These are phyloP conservation scores for Proisotoma minuta DNA, from an alignment of 2,888 invertebrate species.

Conservation along the genomic window DNA sequence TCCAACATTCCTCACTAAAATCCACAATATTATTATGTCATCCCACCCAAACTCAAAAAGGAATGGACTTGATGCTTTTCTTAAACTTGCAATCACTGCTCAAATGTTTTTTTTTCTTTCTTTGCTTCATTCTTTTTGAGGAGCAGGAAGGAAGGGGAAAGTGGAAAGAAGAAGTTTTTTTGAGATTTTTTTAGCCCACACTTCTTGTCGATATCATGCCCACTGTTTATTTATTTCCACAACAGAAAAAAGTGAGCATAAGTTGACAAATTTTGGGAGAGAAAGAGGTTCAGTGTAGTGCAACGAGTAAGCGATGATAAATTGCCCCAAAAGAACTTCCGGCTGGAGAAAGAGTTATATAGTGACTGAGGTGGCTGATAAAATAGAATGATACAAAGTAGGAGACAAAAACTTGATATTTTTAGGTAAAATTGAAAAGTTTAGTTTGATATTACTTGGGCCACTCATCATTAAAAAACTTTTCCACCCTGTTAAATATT, in stretches of 20 bases:
- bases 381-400: too few relatives aligned
- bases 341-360: too few relatives aligned
- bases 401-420: slow-evolving; percentile 18
- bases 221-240: slow-evolving; percentile 2
- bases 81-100: too few relatives aligned
- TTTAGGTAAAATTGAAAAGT: slow-evolving; percentile 18
- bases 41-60: too few relatives aligned
- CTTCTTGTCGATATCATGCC: neutral
- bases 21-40: neutral
- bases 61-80: too few relatives aligned
- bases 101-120: neutral
- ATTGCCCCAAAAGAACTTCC: slow-evolving; percentile 4
- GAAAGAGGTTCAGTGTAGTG: neutral
- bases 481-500: slow-evolving; percentile 18
- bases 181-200: neutral
- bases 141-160: too few relatives aligned
- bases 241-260: neutral
- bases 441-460: slow-evolving; percentile 4
- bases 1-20: too few relatives aligned
- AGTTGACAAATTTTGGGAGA: slow-evolving; percentile 1
- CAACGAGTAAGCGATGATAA: neutral
- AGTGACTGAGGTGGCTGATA: too few relatives aligned
- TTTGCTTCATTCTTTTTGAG: neutral
- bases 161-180: too few relatives aligned
- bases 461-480: slow-evolving; percentile 17